Base-by-base conservation (phyloP, 2,888 invertebrate genomes). In the Apotomis betuletana region DNA sequence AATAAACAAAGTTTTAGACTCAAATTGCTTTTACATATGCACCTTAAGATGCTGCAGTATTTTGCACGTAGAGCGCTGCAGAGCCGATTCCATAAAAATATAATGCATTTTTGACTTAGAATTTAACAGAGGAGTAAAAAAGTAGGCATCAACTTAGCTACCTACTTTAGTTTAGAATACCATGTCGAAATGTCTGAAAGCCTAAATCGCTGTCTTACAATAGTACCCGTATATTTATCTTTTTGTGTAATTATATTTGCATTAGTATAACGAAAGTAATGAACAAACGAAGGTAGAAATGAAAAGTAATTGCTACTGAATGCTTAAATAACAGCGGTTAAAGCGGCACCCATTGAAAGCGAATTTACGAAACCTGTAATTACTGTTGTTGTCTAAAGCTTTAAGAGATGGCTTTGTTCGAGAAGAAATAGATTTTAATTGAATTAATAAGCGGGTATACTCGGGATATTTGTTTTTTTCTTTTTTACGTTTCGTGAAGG, bases 261-360 rank as follows among this genome's bases (percentile, higher is more conserved):
- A 70, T 70, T 67, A 70, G 60, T 59, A 61, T 69, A 63, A 69
- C 63, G 63, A 63, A 61, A 70, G 70, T 67, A 70, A 70, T 60
- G n/a, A 70, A 46, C 59, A 49, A 41, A n/a, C 54, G 49, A 55
- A 15, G 49, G 61, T 62, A 62, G 55, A 65, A 57, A 15, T 46
- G 64, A 54, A 65, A 59, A 55, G 55, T 55, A 65, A 67, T 70
- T 60, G 60, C 49, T 15, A 41, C 49, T 10, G 8, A 49, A 3
- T 9, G 8, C 49, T 27, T 67, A n/a, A 13, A 54, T 60, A 38
- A 49, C 38, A 51, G 38, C 69, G 36, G n/a, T 60, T 51, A 59
- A 54, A 70, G 64, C 54, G 59, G 58, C 54, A 59, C 64, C 12
- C 49, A 62, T 61, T 65, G 64, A 61, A 70, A 70, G 60, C 54